Conservation (phyloP, 2,888 invertebrate genomes). For the Pristionchus maxplancki region DNA sequence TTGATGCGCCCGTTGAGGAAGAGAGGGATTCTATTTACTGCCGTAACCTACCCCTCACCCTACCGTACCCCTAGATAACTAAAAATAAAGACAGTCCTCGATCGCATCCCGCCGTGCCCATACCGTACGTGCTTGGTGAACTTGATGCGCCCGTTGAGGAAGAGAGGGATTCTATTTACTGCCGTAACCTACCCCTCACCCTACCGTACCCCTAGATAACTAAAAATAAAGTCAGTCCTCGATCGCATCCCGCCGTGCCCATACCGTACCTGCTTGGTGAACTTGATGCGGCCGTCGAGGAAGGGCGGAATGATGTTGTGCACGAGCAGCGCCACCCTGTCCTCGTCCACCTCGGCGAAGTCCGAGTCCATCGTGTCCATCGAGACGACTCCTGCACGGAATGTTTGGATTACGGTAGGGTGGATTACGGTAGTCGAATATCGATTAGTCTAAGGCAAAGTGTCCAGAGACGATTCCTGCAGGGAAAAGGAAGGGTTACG, state of each 20-base stretch:
- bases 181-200: neutral
- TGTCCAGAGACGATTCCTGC: no score
- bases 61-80: no score
- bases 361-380: constrained; percentile 48
- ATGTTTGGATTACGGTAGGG: no score
- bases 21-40: constrained; percentile 92
- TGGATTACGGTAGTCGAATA: neutral
- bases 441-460: neutral
- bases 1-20: constrained; percentile 98
- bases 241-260: no score
- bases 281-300: constrained; percentile 97
- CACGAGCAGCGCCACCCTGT: constrained; percentile 94
- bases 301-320: constrained; percentile 99
- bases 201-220: no score
- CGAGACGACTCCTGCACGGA: constrained; percentile 57
- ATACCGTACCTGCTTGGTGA: constrained; percentile 89
- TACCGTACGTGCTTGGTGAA: no score
- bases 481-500: no score
- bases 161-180: constrained; percentile 94
- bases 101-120: no score
- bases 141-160: constrained; percentile 78
- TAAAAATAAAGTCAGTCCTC: no score
- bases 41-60: no score
- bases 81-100: no score
- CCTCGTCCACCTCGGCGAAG: constrained; percentile 87